Conservation (phyloP, 2,797 vertebrate genomes). For the Anguilla pacifica region DNA sequence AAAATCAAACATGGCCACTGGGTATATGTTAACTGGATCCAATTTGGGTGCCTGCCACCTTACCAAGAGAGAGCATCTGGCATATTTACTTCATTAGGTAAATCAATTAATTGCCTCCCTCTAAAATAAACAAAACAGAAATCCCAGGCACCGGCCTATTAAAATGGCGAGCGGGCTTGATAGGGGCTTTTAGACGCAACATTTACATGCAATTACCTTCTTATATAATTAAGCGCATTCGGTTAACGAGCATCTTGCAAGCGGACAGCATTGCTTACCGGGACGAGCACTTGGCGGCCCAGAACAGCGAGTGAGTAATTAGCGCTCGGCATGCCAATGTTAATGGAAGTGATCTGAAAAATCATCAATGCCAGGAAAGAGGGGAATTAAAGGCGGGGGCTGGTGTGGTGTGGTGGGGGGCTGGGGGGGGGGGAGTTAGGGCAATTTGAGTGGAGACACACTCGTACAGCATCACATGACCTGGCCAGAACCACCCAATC, state of each 20-base stretch:
- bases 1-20: constrained; percentile 41
- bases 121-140: constrained; percentile 57
- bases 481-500: background rate
- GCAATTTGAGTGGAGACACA: constrained; percentile 22
- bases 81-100: constrained; percentile 73
- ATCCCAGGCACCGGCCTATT: constrained; percentile 56
- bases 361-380: constrained; percentile 29
- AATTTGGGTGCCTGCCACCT: constrained; percentile 62
- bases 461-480: constrained; percentile 28
- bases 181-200: constrained; percentile 66
- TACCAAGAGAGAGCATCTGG: constrained; percentile 64
- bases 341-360: constrained; percentile 60
- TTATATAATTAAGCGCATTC: constrained; percentile 73
- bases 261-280: constrained; percentile 59
- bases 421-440: background rate
- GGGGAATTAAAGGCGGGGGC: background rate
- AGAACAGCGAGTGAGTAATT: constrained; percentile 63
- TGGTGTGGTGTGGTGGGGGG: background rate
- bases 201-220: constrained; percentile 73
- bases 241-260: constrained; percentile 69
- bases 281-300: constrained; percentile 52
- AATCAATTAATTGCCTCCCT: constrained; percentile 70
- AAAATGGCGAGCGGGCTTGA: constrained; percentile 53
- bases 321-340: constrained; percentile 55
- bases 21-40: constrained; percentile 60